Base-by-base conservation (phyloP, 2,797 vertebrate species). In the Eospalax fontanierii region DNA sequence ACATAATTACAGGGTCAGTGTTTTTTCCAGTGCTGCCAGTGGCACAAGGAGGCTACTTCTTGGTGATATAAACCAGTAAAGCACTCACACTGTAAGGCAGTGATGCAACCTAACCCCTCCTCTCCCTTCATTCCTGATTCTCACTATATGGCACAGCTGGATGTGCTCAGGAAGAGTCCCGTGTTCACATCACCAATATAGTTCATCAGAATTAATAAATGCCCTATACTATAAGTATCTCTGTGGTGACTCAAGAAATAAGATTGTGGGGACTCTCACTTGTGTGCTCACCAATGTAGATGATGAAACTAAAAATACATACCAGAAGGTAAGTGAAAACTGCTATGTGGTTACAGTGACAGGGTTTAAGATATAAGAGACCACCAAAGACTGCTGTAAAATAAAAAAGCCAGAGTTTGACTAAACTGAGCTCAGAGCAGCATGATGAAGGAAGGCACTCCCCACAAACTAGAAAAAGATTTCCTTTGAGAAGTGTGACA, bases 351-450 rank as follows among this genome's bases (percentile, higher is more conserved):
- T 76, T 78, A 30, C 16, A 82, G 50, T 86, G 83, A 78, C 15
- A 84, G 16, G 24, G 61, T 21, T 65, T 91, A 65, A 12, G 33
- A 96, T 89, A 61, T 89, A 73, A 90, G 90, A 92, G 22, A 57
- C 43, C 46, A 95, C 57, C 54, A 89, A 93, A 93, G 50, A 76
- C 46, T 54, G 30, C 46, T 40, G 1, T 90, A 86, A 73, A 96
- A 54, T 18, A 90, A 75, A 82, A 61, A 81, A 21, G 38, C 19
- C 71, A 71, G 26, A 70, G 22, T 30, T 88, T 80, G 18, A 80
- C 57, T 79, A 85, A 90, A 81, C 10, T 54, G 30, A 57, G 63
- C 84, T 79, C 84, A 63, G 71, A 82, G 46, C 26, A 71, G 35
- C 21, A 66, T 14, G 84, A 75, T 87, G 43, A 21, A 84, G 81